Base-by-base conservation (phyloP, 35 echinoderm and acorn worm genomes). In the Diadema setosum region DNA sequence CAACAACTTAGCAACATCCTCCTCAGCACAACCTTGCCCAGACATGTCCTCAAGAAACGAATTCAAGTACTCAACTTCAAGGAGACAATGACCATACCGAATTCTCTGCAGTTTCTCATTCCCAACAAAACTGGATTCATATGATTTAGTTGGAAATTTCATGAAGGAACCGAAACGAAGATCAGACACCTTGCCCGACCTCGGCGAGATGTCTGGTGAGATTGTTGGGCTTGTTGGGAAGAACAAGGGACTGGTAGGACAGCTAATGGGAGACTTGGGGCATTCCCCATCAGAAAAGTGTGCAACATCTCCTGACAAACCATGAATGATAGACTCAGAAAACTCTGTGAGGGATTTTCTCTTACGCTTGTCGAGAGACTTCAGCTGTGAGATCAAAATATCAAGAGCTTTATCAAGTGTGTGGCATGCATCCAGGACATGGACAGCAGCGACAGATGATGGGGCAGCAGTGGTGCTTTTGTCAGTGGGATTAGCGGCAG, bases 381-480 rank as follows among this genome's bases (percentile, higher is more conserved):
- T 70, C 24, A 73, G 64, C 46, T 87, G 85, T 45, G 85, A 87
- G 40, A 74, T 33, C 61, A 70, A 65, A 39, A 70, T 42, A 65
- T 87, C 61, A 74, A 73, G 45, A 33, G 39, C 48, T 70, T 87
- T 65, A 75, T 87, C 85, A 58, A 87, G 42, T 87, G 64, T 87
- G 85, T 87, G 85, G 85, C 85, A 87, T 87, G 85, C 85, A 87
- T 87, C 85, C 61, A 65, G 70, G 41, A 87, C 42, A 46, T 87
- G 64, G 49, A 42, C 70, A 65, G 85, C 39, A 70, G 37, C 41
- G 75, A 39, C 64, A 48, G 61, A 87, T 87, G 85, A 73, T 35
- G 64, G 35, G 44, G 64, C 69, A 70, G 69, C 65, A 44, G 73
- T 78, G 73, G 44, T 78, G 73, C 21, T 78, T 78, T 78, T 78